phyloP scores from a whole-genome alignment of 2,888 invertebrate genomes.

The Sphaeridia pumilis region DNA sequence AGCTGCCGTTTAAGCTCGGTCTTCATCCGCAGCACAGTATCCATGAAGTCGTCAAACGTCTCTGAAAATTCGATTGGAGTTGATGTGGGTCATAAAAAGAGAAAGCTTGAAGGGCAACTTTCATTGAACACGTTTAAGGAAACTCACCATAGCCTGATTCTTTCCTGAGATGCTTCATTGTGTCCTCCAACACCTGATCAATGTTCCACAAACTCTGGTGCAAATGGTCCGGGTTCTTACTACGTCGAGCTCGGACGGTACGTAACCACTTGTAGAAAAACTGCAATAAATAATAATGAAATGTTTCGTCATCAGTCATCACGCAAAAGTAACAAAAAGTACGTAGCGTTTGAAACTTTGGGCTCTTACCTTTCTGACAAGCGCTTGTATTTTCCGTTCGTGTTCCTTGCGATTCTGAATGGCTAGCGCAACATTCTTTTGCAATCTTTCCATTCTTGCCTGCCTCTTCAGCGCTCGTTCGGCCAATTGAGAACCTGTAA shows the following conservation, averaged over 20 bases:
- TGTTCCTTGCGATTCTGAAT: slow-evolving; percentile 19
- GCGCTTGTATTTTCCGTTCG: slow-evolving; percentile 10
- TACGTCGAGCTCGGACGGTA: slow-evolving; percentile 20
- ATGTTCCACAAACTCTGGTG: slow-evolving; percentile 28
- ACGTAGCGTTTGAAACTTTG: not conserved
- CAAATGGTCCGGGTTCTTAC: slow-evolving; percentile 19
- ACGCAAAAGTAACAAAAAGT: not conserved
- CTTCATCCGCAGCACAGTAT: slow-evolving; percentile 25
- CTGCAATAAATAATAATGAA: not conserved
- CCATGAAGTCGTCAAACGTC: slow-evolving; percentile 27
- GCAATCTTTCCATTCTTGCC: slow-evolving; percentile 6
- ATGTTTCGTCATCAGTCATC: no score
- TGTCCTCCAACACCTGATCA: slow-evolving; percentile 18
- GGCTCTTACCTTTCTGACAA: slow-evolving; percentile 19
- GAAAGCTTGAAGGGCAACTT: not conserved
- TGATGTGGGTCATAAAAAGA: not conserved
- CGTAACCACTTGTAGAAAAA: slow-evolving; percentile 20
- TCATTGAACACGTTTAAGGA: not conserved
- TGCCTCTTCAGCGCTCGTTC: no score
- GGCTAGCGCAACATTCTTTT: no score
- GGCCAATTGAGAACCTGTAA: no score
- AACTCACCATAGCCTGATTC: slow-evolving; percentile 25
- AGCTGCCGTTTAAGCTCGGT: slow-evolving; percentile 20
- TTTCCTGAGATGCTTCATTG: slow-evolving; percentile 20
- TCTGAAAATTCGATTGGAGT: slow-evolving; percentile 14